Conservation (phyloP, 1,140 invertebrate species). For the Panagrolaimus sp. region DNA sequence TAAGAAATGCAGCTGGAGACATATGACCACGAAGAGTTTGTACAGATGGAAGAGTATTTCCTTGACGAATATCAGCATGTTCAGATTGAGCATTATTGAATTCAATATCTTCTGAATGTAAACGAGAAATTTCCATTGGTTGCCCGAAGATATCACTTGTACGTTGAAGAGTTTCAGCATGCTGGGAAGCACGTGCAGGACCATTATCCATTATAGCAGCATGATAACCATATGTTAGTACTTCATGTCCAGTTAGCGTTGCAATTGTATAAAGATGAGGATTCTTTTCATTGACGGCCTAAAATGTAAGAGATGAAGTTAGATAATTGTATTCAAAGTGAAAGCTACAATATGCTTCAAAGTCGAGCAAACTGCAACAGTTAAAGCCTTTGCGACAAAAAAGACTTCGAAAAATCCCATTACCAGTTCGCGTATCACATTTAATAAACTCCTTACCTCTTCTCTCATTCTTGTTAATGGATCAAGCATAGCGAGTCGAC, state of each 20-base stretch:
- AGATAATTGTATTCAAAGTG: too few relatives aligned
- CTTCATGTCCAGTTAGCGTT: conserved; percentile 83
- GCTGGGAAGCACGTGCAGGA: conserved; percentile 68
- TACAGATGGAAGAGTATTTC: conserved; percentile 68
- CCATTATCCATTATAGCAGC: conserved; percentile 78
- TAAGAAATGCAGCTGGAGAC: conserved; percentile 78
- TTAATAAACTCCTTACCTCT: conserved; percentile 60
- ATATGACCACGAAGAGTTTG: conserved; percentile 74
- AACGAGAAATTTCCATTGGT: conserved; percentile 79
- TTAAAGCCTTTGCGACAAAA: too few relatives aligned
- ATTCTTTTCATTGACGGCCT: conserved; percentile 64
- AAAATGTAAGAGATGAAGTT: conserved; percentile 21
- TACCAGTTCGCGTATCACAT: too few relatives aligned
- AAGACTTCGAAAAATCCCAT: too few relatives aligned
- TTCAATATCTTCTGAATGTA: conserved; percentile 75
- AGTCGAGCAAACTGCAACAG: too few relatives aligned
- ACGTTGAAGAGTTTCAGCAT: conserved; percentile 67
- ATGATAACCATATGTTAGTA: conserved; percentile 67
- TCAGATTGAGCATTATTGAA: conserved; percentile 71
- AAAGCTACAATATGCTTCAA: too few relatives aligned
- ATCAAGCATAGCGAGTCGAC: conserved; percentile 88
- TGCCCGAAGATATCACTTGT: conserved; percentile 74
- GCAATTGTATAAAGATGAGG: conserved; percentile 89
- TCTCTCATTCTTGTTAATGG: conserved; percentile 69
- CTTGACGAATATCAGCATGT: conserved; percentile 81